Conservation (phyloP, 2,113 vertebrate species). For the Atlantisia rogersi region DNA sequence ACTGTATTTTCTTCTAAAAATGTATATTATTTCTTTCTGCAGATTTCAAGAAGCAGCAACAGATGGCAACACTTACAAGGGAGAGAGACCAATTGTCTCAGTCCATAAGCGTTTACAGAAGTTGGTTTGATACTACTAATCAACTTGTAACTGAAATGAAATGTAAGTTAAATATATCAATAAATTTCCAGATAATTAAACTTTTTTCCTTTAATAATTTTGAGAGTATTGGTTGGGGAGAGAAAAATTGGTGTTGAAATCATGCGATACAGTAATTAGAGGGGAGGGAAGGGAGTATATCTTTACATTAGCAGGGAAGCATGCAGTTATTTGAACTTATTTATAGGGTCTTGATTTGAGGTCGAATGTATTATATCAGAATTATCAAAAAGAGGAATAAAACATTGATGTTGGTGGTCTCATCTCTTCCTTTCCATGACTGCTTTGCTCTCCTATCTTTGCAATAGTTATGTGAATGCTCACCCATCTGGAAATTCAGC, state of each 20-base stretch:
- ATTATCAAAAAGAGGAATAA: neutral
- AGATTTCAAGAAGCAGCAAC: conserved; percentile 87
- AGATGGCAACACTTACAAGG: conserved; percentile 82
- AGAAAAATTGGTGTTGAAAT: neutral
- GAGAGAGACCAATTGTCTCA: conserved; percentile 80
- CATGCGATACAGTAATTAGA: neutral
- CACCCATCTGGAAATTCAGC: neutral
- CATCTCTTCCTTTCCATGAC: neutral
- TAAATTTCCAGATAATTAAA: neutral
- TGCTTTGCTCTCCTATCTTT: neutral
- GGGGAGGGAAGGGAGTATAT: neutral
- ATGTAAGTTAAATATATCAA: conserved; percentile 72
- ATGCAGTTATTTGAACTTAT: neutral
- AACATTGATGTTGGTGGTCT: neutral
- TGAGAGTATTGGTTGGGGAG: neutral
- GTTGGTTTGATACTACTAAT: conserved; percentile 64
- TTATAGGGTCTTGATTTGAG: neutral
- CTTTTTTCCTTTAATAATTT: neutral
- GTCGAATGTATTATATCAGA: neutral
- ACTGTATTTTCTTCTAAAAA: neutral
- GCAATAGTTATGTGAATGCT: neutral
- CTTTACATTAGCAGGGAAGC: neutral
- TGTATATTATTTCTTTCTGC: conserved; percentile 13
- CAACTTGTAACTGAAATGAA: conserved; percentile 76
- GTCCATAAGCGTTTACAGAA: conserved; percentile 71